Base-by-base conservation (phyloP, 1,140 invertebrate genomes). In the Zaprionus kolodkinae region DNA sequence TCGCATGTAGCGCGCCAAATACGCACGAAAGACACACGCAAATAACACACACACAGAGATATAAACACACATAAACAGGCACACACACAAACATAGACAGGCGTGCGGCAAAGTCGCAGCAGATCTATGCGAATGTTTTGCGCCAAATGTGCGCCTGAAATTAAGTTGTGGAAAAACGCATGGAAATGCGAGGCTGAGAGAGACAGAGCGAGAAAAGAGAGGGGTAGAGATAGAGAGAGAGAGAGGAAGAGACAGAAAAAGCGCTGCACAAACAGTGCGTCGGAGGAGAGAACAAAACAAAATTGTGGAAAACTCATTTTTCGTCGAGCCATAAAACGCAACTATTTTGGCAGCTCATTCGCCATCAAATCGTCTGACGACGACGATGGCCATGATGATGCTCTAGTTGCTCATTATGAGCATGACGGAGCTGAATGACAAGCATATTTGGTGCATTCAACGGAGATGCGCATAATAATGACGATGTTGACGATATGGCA, bases 291-390 rank as follows among this genome's bases (percentile, higher is more conserved):
- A 77, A 52, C 60, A 52, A 13, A 54, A 68, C 71, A 73, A 59
- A 76, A 79, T 72, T 56, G 55, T 66, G 76, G 54, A 78, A 88
- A 88, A 83, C 80, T 81, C 84, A 89, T 89, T 45, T 88, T 88
- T 45, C 7, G 45, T 17, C 21, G n/a, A 84, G 75, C 67, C 85
- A 88, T 88, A 89, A 89, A 75, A 88, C 71, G 80, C 80, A 84
- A 89, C 81, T 89, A 89, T 88, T 88, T 88, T 89, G 85, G 85
- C 78, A 81, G 75, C 76, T 79, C 84, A 78, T 88, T 87, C 87
- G 64, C 63, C 69, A 77, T 48, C 36, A 71, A 80, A 80, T 75
- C 64, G 76, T 77, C 52, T 64, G 55, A 60, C 61, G 52, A 74
- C 13, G 38, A 43, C n/a, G 13, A 56, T 17, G 35, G 36, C 9